Evolutionary conservation across 2,888 invertebrate species (phyloP).

Genomic region (Lampropteryx suffumata): DNA sequence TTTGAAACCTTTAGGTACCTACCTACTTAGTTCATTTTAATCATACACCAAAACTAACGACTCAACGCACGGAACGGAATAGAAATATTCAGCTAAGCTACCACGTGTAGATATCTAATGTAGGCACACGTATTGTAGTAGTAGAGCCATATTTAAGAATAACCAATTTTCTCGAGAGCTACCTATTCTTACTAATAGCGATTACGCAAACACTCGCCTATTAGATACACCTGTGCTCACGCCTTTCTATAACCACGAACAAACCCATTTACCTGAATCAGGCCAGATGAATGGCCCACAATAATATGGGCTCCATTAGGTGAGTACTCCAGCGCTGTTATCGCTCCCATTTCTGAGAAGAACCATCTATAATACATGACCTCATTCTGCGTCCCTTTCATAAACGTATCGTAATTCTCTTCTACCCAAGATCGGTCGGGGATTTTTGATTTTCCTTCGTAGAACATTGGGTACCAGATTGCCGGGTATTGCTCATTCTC

Average conservation of each 20-base stretch:
- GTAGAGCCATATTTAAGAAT: too few species aligned
- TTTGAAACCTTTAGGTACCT: too few species aligned
- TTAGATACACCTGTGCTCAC: constrained; percentile 7
- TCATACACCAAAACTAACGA: too few species aligned
- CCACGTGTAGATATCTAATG: too few species aligned
- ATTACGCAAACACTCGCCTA: constrained; percentile 12
- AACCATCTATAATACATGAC: constrained; percentile 59
- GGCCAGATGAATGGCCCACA: constrained; percentile 73
- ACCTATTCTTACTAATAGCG: neutral
- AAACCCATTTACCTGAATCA: constrained; percentile 68
- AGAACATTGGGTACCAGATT: constrained; percentile 66
- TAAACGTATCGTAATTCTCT: constrained; percentile 52
- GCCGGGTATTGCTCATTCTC: constrained; percentile 48
- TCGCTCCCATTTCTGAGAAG: constrained; percentile 58
- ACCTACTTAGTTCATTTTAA: too few species aligned
- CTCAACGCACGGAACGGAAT: too few species aligned
- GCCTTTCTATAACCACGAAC: constrained; percentile 7
- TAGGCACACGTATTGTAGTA: too few species aligned
- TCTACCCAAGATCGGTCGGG: constrained; percentile 49
- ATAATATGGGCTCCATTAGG: constrained; percentile 67
- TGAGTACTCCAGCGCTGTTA: constrained; percentile 66
- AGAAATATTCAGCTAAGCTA: too few species aligned
- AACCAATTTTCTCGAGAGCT: too few species aligned
- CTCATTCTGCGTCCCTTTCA: constrained; percentile 55
- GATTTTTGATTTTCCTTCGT: constrained; percentile 37